Percentiles rank a stretch among this genome's conserved stretches.
These are phyloP conservation scores for Bellardia pandia DNA, from an alignment of 2,888 invertebrate species.

Conservation along the genomic window DNA sequence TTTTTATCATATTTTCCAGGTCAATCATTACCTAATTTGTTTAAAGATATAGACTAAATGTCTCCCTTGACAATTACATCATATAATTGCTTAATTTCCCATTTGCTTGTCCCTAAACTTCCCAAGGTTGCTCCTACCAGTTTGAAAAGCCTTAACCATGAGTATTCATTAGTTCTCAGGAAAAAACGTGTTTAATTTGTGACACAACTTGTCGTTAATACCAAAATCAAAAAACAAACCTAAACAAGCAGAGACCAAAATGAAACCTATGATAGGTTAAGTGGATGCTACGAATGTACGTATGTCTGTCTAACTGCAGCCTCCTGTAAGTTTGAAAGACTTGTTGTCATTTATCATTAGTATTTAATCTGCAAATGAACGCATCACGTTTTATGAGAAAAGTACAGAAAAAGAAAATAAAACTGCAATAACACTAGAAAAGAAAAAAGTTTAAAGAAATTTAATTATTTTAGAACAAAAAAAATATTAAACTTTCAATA, in stretches of 20 bases:
- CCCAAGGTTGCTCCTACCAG: slow-evolving; percentile 19
- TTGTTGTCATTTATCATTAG: slow-evolving; percentile 75
- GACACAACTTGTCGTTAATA: slow-evolving; percentile 78
- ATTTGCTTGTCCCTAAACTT: background rate
- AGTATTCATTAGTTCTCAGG: slow-evolving; percentile 82
- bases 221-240: slow-evolving; percentile 29
- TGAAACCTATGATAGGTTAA: slow-evolving; percentile 63
- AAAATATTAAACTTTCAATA: background rate
- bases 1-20: too few species aligned
- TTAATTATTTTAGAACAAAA: slow-evolving; percentile 50
- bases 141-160: slow-evolving; percentile 70
- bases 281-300: slow-evolving; percentile 35
- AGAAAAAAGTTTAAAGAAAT: slow-evolving; percentile 30
- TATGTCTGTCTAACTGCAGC: slow-evolving; percentile 18
- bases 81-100: too few species aligned
- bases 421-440: slow-evolving; percentile 1
- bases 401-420: slow-evolving; percentile 33
- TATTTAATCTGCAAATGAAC: slow-evolving; percentile 78
- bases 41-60: too few species aligned
- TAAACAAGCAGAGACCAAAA: background rate
- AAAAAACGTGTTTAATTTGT: slow-evolving; percentile 83
- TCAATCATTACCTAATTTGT: too few species aligned
- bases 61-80: too few species aligned
- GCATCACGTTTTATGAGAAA: slow-evolving; percentile 77
- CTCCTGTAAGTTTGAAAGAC: slow-evolving; percentile 57